Percentiles rank a stretch among this genome's conserved stretches.
These are phyloP conservation scores for Yponomeuta evonymella DNA, from an alignment of 2,888 invertebrate species.

Conservation along the genomic window DNA sequence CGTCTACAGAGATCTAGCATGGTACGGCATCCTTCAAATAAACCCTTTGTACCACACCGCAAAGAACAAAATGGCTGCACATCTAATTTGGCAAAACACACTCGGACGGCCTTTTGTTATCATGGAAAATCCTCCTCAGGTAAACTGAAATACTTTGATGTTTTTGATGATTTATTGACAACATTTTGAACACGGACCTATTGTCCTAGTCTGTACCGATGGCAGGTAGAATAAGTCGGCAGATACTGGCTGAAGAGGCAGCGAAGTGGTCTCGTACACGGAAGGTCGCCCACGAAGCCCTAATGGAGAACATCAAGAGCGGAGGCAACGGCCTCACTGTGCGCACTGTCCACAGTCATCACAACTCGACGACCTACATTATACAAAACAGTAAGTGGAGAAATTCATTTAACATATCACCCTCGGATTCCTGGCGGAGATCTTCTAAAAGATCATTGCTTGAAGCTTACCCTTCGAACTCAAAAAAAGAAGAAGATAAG, in stretches of 20 bases:
- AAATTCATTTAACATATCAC: not conserved
- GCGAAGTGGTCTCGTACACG: slow-evolving; percentile 70
- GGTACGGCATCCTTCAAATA: slow-evolving; percentile 68
- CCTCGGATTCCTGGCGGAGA: too few relatives aligned
- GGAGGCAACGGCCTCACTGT: slow-evolving; percentile 67
- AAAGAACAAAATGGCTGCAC: slow-evolving; percentile 62
- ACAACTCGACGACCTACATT: slow-evolving; percentile 52
- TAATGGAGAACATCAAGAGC: slow-evolving; percentile 68
- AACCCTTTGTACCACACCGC: slow-evolving; percentile 63
- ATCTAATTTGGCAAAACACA: slow-evolving; percentile 68
- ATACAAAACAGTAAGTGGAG: slow-evolving; percentile 56
- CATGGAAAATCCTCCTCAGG: slow-evolving; percentile 67
- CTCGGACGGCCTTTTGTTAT: slow-evolving; percentile 67
- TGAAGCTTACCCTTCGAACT: too few relatives aligned
- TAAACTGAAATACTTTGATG: slow-evolving; percentile 18
- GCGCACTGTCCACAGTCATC: slow-evolving; percentile 50
- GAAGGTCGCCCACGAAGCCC: slow-evolving; percentile 60
- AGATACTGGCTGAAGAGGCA: slow-evolving; percentile 65
- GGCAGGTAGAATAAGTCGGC: slow-evolving; percentile 62
- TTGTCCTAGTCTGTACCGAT: slow-evolving; percentile 54
- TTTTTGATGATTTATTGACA: not conserved
- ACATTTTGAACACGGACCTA: not conserved
- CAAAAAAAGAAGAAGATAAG: too few relatives aligned
- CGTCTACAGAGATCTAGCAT: slow-evolving; percentile 65
- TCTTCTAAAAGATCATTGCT: too few relatives aligned